A percentile compares a stretch with the other conserved stretches of the same genome.
phyloP scores from a whole-genome alignment of 2,113 vertebrate genomes.

The Gracilinanus agilis region DNA sequence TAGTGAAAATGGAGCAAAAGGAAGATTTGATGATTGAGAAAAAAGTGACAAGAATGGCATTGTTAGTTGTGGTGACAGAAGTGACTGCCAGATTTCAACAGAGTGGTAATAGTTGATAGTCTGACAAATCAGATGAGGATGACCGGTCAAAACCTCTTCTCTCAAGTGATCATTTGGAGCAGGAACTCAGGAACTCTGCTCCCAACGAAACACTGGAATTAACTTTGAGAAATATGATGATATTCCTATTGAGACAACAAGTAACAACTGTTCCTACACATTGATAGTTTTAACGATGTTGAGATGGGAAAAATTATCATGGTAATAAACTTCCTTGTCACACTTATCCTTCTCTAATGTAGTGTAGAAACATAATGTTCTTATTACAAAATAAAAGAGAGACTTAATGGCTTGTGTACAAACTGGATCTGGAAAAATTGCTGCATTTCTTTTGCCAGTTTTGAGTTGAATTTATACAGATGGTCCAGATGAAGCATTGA shows the following conservation, averaged over 20 bases:
- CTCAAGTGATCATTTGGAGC: slow-evolving; percentile 94
- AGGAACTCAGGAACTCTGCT: slow-evolving; percentile 96
- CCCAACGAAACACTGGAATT: slow-evolving; percentile 97
- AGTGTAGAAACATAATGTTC: slow-evolving; percentile 97
- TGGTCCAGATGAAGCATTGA: slow-evolving; percentile 93
- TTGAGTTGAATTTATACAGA: slow-evolving; percentile 97
- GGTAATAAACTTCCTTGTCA: slow-evolving; percentile 95
- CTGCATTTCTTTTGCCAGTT: slow-evolving; percentile 97
- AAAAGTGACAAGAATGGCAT: slow-evolving; percentile 78
- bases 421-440: no score
- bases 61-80: slow-evolving; percentile 79
- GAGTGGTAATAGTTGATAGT: slow-evolving; percentile 91
- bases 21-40: slow-evolving; percentile 89
- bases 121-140: slow-evolving; percentile 93
- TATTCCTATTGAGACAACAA: slow-evolving; percentile 99
- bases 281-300: slow-evolving; percentile 96
- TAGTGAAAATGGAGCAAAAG: slow-evolving; percentile 90
- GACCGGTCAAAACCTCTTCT: slow-evolving; percentile 97
- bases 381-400: slow-evolving; percentile 98
- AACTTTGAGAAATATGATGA: slow-evolving; percentile 99
- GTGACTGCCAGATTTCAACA: slow-evolving; percentile 85
- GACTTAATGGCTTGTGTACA: no score
- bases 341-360: slow-evolving; percentile 96
- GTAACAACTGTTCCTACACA: slow-evolving; percentile 95
- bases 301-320: slow-evolving; percentile 99